These are phyloP conservation scores for Hyles lineata DNA, from an alignment of 2,888 invertebrate species.

Conservation along the genomic window DNA sequence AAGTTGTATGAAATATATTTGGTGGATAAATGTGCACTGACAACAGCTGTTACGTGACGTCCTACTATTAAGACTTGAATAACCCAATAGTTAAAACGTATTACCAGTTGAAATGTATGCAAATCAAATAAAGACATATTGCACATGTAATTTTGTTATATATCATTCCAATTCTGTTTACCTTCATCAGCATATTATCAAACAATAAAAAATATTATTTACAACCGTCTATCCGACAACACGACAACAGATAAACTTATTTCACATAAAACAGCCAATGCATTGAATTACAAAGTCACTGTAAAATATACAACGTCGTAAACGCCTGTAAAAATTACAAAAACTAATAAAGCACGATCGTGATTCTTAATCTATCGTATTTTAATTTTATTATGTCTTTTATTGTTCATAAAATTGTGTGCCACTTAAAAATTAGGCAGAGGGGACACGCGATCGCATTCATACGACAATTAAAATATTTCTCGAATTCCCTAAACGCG, in stretches of 20 bases:
- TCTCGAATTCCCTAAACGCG: background rate
- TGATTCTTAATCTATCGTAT: constrained; percentile 18
- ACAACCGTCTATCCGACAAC: background rate
- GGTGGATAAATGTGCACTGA: no score
- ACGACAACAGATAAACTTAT: background rate
- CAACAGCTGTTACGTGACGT: no score
- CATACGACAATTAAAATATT: constrained; percentile 20
- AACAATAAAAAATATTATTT: no score
- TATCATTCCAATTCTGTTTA: no score
- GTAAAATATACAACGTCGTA: constrained; percentile 2
- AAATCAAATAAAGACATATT: background rate
- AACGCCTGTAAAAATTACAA: background rate
- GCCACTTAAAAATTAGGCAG: constrained; percentile 8
- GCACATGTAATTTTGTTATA: no score
- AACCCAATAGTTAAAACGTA: no score
- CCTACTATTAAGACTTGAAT: no score
- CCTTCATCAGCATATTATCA: no score
- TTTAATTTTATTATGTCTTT: constrained; percentile 5
- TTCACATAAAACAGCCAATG: background rate
- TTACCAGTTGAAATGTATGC: no score
- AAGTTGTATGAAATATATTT: no score
- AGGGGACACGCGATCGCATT: constrained; percentile 5
- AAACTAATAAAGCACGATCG: constrained; percentile 3
- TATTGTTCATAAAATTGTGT: constrained; percentile 20
- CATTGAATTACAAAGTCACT: background rate